phyloP scores from a whole-genome alignment of 2,113 vertebrate genomes.

The Prochilodus magdalenae region DNA sequence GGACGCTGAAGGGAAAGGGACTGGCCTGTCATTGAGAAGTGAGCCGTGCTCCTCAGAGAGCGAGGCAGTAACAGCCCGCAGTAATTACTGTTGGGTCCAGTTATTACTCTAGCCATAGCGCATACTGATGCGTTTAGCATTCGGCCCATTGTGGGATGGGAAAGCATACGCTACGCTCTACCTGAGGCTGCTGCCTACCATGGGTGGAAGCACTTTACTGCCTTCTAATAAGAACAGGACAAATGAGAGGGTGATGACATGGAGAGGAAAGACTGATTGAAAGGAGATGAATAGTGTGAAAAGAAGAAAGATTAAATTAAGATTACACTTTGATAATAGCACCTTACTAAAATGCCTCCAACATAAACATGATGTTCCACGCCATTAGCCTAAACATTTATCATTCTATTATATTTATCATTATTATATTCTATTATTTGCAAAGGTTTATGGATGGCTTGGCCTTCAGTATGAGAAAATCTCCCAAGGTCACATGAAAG shows the following conservation, averaged over 20 bases:
- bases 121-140: slow-evolving; percentile 42
- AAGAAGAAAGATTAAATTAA: not conserved
- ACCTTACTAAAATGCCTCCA: not conserved
- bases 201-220: slow-evolving; percentile 9
- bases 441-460: not conserved
- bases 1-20: slow-evolving; percentile 22
- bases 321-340: not conserved
- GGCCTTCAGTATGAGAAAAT: not conserved
- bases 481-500: not conserved
- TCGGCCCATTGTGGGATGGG: slow-evolving; percentile 21
- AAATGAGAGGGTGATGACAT: not conserved
- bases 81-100: slow-evolving; percentile 53
- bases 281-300: not conserved
- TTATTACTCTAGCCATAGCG: slow-evolving; percentile 30
- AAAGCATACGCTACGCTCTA: slow-evolving; percentile 25
- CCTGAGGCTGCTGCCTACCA: not conserved
- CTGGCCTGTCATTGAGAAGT: slow-evolving; percentile 32
- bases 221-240: slow-evolving; percentile 27
- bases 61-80: slow-evolving; percentile 30
- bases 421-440: too few species aligned
- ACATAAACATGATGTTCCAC: not conserved
- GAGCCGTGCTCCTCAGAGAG: slow-evolving; percentile 26
- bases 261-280: not conserved
- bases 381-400: not conserved
- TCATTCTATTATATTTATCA: not conserved